A percentile compares a stretch with the other conserved stretches of the same genome.
These are phyloP conservation scores for Epinotia bilunana DNA, from an alignment of 2,888 invertebrate species.

Conservation along the genomic window DNA sequence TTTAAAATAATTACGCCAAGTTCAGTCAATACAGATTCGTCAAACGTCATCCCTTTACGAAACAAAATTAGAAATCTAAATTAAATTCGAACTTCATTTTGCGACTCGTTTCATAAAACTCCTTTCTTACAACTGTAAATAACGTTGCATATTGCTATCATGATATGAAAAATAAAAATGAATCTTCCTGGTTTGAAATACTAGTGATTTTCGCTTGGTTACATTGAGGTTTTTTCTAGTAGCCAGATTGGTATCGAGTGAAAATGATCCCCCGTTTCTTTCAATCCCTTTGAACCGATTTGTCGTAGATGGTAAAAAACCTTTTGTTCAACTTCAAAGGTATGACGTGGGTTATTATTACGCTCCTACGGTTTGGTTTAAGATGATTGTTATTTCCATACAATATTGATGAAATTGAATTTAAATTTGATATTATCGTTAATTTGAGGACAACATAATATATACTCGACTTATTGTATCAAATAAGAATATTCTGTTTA, in stretches of 20 bases:
- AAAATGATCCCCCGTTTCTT: constrained; percentile 65
- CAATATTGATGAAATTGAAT: constrained; percentile 29
- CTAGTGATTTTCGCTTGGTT: constrained; percentile 43
- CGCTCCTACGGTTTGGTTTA: constrained; percentile 60
- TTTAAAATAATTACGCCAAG: constrained; percentile 19
- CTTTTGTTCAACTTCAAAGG: constrained; percentile 78
- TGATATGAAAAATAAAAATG: constrained; percentile 43
- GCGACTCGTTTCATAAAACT: constrained; percentile 68
- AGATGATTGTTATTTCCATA: constrained; percentile 62
- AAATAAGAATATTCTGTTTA: background rate
- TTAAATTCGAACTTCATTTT: constrained; percentile 63
- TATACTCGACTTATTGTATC: background rate
- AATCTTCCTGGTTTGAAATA: background rate
- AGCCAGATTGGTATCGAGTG: constrained; percentile 72
- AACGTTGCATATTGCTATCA: constrained; percentile 58
- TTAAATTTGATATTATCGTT: constrained; percentile 7
- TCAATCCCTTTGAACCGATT: constrained; percentile 75
- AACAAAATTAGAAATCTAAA: constrained; percentile 47
- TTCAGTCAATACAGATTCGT: constrained; percentile 20
- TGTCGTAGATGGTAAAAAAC: constrained; percentile 60
- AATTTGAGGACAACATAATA: background rate
- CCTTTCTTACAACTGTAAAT: constrained; percentile 70
- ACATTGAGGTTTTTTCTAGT: constrained; percentile 57
- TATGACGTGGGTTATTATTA: constrained; percentile 70
- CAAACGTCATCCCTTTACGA: constrained; percentile 38